Evolutionary conservation across 30 jellyfish, hydroid and myxozoan genomes (phyloP).

Genomic region (Pseudorhiza aurosa): DNA sequence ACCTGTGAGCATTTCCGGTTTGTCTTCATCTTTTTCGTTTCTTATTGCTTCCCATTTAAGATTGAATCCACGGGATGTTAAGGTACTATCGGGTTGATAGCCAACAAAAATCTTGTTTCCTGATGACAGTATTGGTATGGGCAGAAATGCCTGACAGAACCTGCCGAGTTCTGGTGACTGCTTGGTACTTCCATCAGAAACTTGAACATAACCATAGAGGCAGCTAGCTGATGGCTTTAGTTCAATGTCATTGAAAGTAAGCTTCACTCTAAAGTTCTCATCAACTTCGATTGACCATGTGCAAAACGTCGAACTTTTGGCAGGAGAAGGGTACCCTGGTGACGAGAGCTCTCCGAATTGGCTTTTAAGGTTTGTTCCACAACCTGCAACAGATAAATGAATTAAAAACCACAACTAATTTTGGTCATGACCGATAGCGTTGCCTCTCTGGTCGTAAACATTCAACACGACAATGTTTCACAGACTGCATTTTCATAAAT

Average conservation of each 20-base stretch:
- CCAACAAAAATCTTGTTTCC: conserved; percentile 64
- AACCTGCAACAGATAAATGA: conserved; percentile 47
- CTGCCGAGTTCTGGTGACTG: conserved; percentile 66
- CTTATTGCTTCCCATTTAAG: conserved; percentile 64
- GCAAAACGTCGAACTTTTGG: conserved; percentile 30
- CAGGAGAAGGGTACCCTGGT: conserved; percentile 58
- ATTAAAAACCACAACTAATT: no score
- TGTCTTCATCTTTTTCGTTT: not conserved
- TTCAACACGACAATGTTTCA: no score
- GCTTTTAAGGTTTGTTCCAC: conserved; percentile 58
- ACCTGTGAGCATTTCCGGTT: conserved; percentile 10
- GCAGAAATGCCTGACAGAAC: conserved; percentile 75
- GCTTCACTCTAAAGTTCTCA: conserved; percentile 4
- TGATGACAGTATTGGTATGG: conserved; percentile 63
- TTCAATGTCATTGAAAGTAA: conserved; percentile 46
- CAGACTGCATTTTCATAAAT: no score
- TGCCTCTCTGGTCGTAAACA: no score
- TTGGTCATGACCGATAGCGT: no score
- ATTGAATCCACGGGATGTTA: conserved; percentile 79
- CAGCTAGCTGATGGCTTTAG: conserved; percentile 45
- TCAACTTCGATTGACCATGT: conserved; percentile 77
- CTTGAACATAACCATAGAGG: conserved; percentile 59
- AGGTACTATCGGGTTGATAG: conserved; percentile 75
- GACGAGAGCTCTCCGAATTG: conserved; percentile 50
- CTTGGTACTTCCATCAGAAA: conserved; percentile 73